A percentile compares a stretch with the other conserved stretches of the same genome.
Evolutionary conservation across 1,140 invertebrate genomes (phyloP).

Genomic region (Heterodera carotae): DNA sequence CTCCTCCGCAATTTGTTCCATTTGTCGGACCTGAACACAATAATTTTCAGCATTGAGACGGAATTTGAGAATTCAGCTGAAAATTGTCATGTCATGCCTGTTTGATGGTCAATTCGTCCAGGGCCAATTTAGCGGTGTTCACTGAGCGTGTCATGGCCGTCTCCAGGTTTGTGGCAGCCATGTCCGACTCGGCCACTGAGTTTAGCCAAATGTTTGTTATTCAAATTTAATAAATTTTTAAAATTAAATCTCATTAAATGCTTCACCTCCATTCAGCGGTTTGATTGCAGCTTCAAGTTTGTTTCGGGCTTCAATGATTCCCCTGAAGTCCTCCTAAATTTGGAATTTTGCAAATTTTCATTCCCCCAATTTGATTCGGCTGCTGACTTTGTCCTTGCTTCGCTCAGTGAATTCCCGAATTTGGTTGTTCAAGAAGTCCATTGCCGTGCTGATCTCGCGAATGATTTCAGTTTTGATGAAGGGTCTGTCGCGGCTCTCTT

Average conservation of each 20-base stretch:
- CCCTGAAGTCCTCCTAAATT: not conserved
- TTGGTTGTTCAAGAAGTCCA: not conserved
- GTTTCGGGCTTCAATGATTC: not conserved
- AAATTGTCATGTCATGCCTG: not conserved
- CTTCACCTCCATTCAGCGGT: not conserved
- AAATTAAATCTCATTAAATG: not conserved
- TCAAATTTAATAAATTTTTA: too few relatives aligned
- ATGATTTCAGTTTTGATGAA: not conserved
- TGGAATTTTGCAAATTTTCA: not conserved
- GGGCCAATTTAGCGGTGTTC: not conserved
- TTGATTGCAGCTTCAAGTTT: not conserved
- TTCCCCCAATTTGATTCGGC: too few relatives aligned
- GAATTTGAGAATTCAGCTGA: too few relatives aligned
- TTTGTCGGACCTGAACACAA: not conserved
- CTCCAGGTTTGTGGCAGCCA: not conserved
- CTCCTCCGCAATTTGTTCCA: conserved; percentile 4
- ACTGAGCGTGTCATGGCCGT: not conserved
- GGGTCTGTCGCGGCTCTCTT: not conserved
- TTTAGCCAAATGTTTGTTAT: too few relatives aligned
- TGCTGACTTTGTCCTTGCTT: not conserved
- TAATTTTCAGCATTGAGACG: too few relatives aligned
- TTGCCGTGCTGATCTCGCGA: not conserved
- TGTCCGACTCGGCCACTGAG: not conserved
- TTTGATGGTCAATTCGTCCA: not conserved
- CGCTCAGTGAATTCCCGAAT: not conserved